Evolutionary conservation across 2,888 invertebrate genomes (phyloP).

Genomic region (Camponotus fellah): DNA sequence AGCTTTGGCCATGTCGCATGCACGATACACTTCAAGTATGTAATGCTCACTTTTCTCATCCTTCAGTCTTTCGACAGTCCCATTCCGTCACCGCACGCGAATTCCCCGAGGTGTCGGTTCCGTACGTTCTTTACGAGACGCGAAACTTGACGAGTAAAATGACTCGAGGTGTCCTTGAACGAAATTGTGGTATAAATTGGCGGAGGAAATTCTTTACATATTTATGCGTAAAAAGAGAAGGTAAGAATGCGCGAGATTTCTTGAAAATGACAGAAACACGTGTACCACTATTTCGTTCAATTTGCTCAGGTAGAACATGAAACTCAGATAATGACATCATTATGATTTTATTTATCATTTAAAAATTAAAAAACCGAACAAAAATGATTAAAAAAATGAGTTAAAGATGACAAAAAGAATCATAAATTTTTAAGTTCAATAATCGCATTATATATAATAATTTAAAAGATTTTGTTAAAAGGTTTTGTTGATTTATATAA

Average conservation of each 20-base stretch:
- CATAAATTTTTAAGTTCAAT: no score
- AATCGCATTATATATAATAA: no score
- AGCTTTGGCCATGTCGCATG: conserved; percentile 85
- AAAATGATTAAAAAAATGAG: no score
- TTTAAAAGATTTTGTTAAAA: no score
- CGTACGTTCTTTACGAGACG: conserved; percentile 24
- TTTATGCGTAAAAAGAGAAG: neutral
- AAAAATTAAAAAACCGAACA: no score
- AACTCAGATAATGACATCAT: no score
- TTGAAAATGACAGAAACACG: neutral
- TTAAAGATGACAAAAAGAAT: no score
- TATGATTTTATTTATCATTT: no score
- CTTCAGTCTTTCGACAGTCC: conserved; percentile 40
- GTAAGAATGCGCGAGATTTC: neutral
- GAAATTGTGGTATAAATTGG: conserved; percentile 6
- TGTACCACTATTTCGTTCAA: neutral
- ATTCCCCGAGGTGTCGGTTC: conserved; percentile 1
- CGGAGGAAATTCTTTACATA: neutral
- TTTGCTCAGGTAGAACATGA: no score
- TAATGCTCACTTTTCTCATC: conserved; percentile 64
- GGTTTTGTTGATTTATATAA: no score
- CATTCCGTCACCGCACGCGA: conserved; percentile 52
- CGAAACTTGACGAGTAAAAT: conserved; percentile 11
- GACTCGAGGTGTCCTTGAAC: neutral
- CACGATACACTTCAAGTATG: conserved; percentile 65